phyloP scores from a whole-genome alignment of 2,113 vertebrate species.

The Cebus imitator region DNA sequence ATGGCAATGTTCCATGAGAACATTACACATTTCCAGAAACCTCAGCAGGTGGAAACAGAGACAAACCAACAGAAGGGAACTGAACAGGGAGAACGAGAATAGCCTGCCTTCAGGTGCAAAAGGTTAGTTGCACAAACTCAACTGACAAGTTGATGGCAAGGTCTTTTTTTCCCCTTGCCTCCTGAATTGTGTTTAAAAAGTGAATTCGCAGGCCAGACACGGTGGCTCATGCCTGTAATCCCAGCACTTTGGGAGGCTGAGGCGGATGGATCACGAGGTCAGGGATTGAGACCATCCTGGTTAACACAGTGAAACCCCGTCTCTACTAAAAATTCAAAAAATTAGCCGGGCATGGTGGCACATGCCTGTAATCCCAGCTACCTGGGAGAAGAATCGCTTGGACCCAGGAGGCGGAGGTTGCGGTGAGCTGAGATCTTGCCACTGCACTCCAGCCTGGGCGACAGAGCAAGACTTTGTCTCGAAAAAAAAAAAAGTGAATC shows the following conservation, averaged over 20 bases:
- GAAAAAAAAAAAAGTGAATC: not conserved
- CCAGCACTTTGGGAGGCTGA: not conserved
- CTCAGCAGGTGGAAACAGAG: not conserved
- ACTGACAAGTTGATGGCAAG: not conserved
- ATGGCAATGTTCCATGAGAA: fast-evolving
- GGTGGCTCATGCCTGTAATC: not conserved
- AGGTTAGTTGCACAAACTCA: no score
- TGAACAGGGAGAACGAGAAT: not conserved
- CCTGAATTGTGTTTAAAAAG: not conserved
- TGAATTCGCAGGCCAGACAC: not conserved
- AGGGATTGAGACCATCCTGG: not conserved
- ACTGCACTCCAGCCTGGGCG: no score
- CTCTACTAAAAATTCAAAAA: not conserved
- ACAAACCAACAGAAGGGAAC: fast-evolving
- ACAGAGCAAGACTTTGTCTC: no score
- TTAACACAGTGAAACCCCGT: not conserved
- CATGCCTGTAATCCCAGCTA: no score
- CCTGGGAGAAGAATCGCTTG: no score
- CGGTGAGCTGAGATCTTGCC: no score
- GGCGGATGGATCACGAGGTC: not conserved
- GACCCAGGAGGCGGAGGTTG: no score
- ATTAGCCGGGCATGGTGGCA: no score
- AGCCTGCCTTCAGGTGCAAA: fast-evolving
- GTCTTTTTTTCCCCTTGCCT: not conserved
- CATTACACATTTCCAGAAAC: not conserved